Evolutionary conservation across 2,797 vertebrate species (phyloP).

Genomic region (Brachyrhaphis roseni): DNA sequence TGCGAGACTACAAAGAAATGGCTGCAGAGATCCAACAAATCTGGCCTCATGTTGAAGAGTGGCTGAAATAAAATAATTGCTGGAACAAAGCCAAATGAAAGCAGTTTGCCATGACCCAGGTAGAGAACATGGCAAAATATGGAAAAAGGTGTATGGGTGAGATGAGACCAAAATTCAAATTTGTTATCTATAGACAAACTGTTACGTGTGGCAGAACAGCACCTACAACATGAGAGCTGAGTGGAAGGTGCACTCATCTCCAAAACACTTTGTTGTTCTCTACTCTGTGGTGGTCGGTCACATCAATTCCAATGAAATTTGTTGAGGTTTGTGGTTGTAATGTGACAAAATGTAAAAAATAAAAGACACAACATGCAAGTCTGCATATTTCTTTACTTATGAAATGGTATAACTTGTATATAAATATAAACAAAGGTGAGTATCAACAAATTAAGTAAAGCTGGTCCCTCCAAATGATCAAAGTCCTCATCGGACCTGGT

Average conservation of each 20-base stretch:
- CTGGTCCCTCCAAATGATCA: conserved; percentile 2
- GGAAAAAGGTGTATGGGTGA: background rate
- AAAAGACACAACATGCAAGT: background rate
- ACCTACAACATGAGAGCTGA: background rate
- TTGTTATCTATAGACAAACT: background rate
- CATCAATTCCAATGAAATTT: background rate
- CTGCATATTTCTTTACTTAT: background rate
- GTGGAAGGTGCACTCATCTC: too few relatives aligned
- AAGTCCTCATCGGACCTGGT: background rate
- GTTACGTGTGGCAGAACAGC: background rate
- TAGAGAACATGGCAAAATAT: background rate
- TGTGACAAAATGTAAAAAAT: background rate
- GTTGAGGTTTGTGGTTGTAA: background rate
- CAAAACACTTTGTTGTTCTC: too few relatives aligned
- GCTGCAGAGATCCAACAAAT: background rate
- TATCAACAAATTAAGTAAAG: conserved; percentile 21
- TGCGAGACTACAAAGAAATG: background rate
- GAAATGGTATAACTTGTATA: conserved; percentile 7
- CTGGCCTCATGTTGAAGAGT: background rate
- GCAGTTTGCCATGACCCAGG: background rate
- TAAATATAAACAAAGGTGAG: conserved; percentile 40
- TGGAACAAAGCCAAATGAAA: background rate
- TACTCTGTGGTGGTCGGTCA: background rate
- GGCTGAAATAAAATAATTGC: background rate
- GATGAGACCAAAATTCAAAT: background rate